Percentiles rank a stretch among this genome's conserved stretches.
These are phyloP conservation scores for Coleophora deauratella DNA, from an alignment of 2,888 invertebrate species.

Conservation along the genomic window DNA sequence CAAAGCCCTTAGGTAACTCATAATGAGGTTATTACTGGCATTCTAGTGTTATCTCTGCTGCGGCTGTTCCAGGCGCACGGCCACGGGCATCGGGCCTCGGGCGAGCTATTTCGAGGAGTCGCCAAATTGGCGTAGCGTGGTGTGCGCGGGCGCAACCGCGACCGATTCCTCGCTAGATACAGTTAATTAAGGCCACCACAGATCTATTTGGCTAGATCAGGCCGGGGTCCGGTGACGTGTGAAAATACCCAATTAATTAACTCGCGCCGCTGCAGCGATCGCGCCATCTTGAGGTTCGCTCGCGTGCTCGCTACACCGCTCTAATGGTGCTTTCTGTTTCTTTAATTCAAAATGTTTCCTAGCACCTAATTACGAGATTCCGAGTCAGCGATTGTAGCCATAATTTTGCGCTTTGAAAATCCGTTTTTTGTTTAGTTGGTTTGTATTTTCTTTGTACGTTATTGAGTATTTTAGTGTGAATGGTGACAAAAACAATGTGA, in stretches of 20 bases:
- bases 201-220: slow-evolving; percentile 73
- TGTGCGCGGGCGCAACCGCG: slow-evolving; percentile 60
- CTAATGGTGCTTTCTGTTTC: slow-evolving; percentile 36
- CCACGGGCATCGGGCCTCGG: slow-evolving; percentile 50
- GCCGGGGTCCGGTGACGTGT: slow-evolving; percentile 63
- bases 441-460: too few species aligned
- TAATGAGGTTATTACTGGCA: slow-evolving; percentile 71
- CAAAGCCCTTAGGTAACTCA: slow-evolving; percentile 53
- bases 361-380: slow-evolving; percentile 6
- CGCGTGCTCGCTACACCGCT: slow-evolving; percentile 39
- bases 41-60: slow-evolving; percentile 51
- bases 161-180: slow-evolving; percentile 53
- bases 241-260: slow-evolving; percentile 75
- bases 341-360: slow-evolving; percentile 22
- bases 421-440: too few species aligned
- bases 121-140: slow-evolving; percentile 70
- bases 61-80: slow-evolving; percentile 7
- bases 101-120: slow-evolving; percentile 23
- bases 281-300: slow-evolving; percentile 47
- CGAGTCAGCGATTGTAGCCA: not conserved
- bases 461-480: too few species aligned
- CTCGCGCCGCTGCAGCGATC: slow-evolving; percentile 46
- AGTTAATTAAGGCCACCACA: slow-evolving; percentile 68
- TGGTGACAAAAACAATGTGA: too few species aligned
- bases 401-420: too few species aligned